phyloP scores from a whole-genome alignment of 2,113 vertebrate species.

The Myodes glareolus region DNA sequence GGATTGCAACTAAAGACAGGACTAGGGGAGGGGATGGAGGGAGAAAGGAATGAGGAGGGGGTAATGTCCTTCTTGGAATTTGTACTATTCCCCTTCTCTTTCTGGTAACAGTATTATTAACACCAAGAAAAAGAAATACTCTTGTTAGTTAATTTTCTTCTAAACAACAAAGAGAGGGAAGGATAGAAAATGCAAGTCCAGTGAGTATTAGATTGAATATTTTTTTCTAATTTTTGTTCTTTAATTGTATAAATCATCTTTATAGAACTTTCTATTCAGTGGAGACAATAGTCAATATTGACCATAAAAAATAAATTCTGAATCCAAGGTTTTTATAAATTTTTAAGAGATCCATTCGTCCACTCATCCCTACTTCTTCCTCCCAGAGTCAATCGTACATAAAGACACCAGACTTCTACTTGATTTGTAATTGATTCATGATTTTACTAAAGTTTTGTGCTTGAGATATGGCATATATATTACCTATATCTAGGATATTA shows the following conservation, averaged over 20 bases:
- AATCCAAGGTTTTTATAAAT: neutral
- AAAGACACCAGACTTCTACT: slow-evolving; percentile 5
- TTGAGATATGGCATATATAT: neutral
- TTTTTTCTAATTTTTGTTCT: neutral
- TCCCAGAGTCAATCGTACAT: neutral
- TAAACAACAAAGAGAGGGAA: neutral
- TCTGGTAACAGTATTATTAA: neutral
- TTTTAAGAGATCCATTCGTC: neutral
- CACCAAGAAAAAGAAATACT: neutral
- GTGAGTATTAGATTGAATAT: neutral
- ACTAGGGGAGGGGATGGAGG: neutral
- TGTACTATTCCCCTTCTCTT: neutral
- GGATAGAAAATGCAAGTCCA: neutral
- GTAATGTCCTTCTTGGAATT: neutral
- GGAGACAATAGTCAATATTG: neutral
- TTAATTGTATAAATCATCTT: neutral
- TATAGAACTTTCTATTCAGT: neutral
- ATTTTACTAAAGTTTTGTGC: slow-evolving; percentile 14
- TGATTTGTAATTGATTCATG: neutral
- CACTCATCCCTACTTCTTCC: neutral
- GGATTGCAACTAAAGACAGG: neutral
- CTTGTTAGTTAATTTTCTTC: neutral
- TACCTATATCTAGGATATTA: neutral
- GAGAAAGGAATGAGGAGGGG: too few species aligned
- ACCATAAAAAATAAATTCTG: slow-evolving; percentile 29